Evolutionary conservation across 2,888 invertebrate species (phyloP).

Genomic region (Eustalomyia histrio): DNA sequence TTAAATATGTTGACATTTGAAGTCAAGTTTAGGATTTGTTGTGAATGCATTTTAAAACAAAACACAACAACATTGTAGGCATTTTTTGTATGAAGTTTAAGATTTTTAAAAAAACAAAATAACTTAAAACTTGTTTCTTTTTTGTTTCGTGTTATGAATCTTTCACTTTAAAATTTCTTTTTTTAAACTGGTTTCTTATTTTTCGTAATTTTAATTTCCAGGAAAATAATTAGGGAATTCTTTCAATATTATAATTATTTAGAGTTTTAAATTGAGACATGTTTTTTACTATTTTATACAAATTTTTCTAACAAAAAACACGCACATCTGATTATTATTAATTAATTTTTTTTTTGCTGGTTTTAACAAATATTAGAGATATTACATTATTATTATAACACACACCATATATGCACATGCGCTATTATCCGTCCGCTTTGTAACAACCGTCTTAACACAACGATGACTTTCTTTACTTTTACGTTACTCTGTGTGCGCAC

Average conservation of each 20-base stretch:
- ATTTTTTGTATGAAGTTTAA: slow-evolving; percentile 33
- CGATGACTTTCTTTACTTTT: slow-evolving; percentile 46
- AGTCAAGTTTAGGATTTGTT: slow-evolving; percentile 49
- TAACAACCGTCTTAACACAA: slow-evolving; percentile 5
- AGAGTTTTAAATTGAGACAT: not conserved
- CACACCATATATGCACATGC: slow-evolving; percentile 45
- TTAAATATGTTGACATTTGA: slow-evolving; percentile 10
- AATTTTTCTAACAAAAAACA: not conserved
- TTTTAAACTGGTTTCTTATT: slow-evolving; percentile 24
- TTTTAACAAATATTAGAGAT: not conserved
- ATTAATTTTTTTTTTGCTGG: not conserved
- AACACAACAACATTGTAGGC: slow-evolving; percentile 12
- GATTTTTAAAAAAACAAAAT: slow-evolving; percentile 4
- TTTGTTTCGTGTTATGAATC: slow-evolving; percentile 26
- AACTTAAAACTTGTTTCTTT: slow-evolving; percentile 24
- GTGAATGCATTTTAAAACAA: slow-evolving; percentile 23
- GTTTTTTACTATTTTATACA: slow-evolving; percentile 17
- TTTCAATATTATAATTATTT: not conserved
- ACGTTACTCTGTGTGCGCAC: slow-evolving; percentile 1
- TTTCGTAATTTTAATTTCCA: slow-evolving; percentile 15
- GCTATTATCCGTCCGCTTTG: slow-evolving; percentile 34
- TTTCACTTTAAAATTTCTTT: slow-evolving; percentile 60
- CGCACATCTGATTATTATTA: slow-evolving; percentile 31
- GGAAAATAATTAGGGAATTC: slow-evolving; percentile 17
- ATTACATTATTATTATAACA: slow-evolving; percentile 30